These are phyloP conservation scores for Drosophila ananassae DNA, from an alignment of 1,140 invertebrate genomes.

Conservation along the genomic window DNA sequence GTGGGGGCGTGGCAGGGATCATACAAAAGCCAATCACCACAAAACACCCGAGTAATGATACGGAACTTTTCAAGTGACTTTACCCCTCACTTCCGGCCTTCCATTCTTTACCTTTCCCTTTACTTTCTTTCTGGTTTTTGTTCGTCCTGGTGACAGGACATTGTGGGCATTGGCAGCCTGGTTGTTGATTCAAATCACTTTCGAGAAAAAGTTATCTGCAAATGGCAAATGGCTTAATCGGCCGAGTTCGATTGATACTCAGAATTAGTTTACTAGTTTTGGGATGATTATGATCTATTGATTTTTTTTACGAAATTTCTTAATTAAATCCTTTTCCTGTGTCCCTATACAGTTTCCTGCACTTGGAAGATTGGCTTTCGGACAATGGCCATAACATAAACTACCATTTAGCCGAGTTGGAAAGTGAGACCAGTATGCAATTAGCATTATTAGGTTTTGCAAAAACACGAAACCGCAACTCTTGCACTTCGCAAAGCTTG, in stretches of 20 bases:
- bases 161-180: slow-evolving; percentile 23
- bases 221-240: slow-evolving; percentile 45
- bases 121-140: slow-evolving; percentile 26
- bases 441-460: slow-evolving; percentile 57
- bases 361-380: neutral
- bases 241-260: neutral
- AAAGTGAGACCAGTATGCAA: slow-evolving; percentile 35
- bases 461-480: slow-evolving; percentile 44
- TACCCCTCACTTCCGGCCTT: slow-evolving; percentile 25
- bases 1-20: slow-evolving; percentile 5
- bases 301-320: neutral
- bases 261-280: too few relatives aligned
- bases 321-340: neutral
- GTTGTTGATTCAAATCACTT: slow-evolving; percentile 24
- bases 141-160: slow-evolving; percentile 6
- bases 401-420: slow-evolving; percentile 15
- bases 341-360: neutral
- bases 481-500: slow-evolving; percentile 18
- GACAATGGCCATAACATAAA: slow-evolving; percentile 10
- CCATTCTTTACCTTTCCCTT: slow-evolving; percentile 5
- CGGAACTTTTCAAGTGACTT: slow-evolving; percentile 70
- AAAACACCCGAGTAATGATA: slow-evolving; percentile 74
- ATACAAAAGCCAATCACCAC: slow-evolving; percentile 72
- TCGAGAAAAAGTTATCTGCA: slow-evolving; percentile 32
- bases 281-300: neutral